Evolutionary conservation across 2,113 vertebrate species (phyloP).

Genomic region (Carollia perspicillata): DNA sequence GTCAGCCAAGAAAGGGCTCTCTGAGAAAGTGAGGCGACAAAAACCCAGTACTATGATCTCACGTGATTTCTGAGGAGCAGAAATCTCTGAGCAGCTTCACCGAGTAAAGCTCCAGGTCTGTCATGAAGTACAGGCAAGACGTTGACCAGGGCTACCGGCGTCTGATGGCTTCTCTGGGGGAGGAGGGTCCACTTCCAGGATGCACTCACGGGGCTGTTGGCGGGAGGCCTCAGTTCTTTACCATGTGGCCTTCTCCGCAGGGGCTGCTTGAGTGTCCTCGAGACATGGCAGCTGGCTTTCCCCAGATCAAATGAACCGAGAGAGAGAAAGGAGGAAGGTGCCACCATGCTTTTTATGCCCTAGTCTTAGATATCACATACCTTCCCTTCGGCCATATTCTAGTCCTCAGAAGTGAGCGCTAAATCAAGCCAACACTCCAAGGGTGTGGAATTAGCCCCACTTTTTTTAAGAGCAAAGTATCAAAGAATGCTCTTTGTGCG

Average conservation of each 20-base stretch:
- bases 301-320: not conserved
- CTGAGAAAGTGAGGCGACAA: not conserved
- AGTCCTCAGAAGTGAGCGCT: not conserved
- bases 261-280: not conserved
- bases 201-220: not conserved
- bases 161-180: not conserved
- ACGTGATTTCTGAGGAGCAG: not conserved
- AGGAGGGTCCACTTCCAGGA: not conserved
- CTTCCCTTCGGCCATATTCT: not conserved
- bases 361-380: not conserved
- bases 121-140: not conserved
- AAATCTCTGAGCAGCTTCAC: not conserved
- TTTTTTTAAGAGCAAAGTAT: not conserved
- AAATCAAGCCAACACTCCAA: not conserved
- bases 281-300: fast-evolving
- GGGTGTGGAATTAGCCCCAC: not conserved
- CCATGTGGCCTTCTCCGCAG: not conserved
- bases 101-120: not conserved
- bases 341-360: not conserved
- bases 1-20: not conserved
- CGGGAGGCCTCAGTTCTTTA: not conserved
- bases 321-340: not conserved
- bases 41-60: not conserved
- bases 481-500: not conserved
- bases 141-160: not conserved